Conservation (phyloP, 2,888 invertebrate genomes). For the Apodemia hepburni region DNA sequence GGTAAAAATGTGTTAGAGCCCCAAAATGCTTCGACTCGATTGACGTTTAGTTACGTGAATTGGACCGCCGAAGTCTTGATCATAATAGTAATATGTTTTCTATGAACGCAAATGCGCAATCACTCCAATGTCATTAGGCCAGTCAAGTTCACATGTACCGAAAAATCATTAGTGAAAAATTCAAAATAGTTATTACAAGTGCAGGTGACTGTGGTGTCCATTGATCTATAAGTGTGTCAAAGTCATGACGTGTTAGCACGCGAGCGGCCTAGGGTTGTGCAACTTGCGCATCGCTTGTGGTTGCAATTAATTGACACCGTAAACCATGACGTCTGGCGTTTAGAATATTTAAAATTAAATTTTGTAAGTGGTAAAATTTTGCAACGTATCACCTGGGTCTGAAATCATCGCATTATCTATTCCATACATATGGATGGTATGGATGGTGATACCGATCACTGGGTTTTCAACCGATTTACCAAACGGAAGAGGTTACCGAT, state of each 20-base stretch:
- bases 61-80: too few relatives aligned
- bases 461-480: too few relatives aligned
- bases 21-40: too few relatives aligned
- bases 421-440: too few relatives aligned
- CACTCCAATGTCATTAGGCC: neutral
- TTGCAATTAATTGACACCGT: constrained; percentile 12
- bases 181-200: neutral
- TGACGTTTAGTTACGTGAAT: too few relatives aligned
- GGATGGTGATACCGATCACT: too few relatives aligned
- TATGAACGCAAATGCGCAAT: neutral
- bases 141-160: neutral
- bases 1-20: too few relatives aligned
- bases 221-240: constrained; percentile 71
- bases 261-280: constrained; percentile 50
- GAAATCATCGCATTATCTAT: too few relatives aligned
- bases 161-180: neutral
- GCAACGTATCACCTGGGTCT: too few relatives aligned
- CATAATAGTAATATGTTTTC: too few relatives aligned
- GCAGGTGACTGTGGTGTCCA: constrained; percentile 41
- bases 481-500: too few relatives aligned
- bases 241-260: constrained; percentile 69
- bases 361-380: neutral
- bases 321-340: neutral
- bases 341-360: neutral
- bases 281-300: constrained; percentile 42